Conservation (phyloP, 2,888 invertebrate genomes). For the Oligia fasciuncula region DNA sequence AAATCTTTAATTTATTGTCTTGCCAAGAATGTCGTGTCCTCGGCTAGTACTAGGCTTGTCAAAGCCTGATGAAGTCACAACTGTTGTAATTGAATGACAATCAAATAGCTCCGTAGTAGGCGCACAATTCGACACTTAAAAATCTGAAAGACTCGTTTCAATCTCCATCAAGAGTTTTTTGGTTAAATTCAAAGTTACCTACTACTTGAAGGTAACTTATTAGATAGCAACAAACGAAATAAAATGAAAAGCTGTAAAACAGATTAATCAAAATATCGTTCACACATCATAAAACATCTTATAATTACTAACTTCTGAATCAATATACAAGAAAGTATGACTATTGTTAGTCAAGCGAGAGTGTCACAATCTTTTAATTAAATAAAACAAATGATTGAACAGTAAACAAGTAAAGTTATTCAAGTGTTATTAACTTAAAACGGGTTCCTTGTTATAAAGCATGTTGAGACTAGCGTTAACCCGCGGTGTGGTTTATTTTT, state of each 20-base stretch:
- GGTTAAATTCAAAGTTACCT: background rate
- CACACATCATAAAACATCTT: no score
- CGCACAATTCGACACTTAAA: background rate
- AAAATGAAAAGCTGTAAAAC: background rate
- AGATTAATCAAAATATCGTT: background rate
- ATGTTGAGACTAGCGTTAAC: conserved; percentile 36
- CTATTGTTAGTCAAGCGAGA: conserved; percentile 48
- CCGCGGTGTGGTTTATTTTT: conserved; percentile 15
- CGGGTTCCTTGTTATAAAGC: conserved; percentile 46
- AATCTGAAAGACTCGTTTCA: background rate
- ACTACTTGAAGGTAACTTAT: background rate
- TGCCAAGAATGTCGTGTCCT: background rate
- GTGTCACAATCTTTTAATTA: conserved; percentile 73
- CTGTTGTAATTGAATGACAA: background rate
- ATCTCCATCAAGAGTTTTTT: background rate
- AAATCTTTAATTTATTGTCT: background rate
- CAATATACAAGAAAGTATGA: conserved; percentile 21
- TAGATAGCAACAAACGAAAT: background rate
- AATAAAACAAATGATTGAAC: conserved; percentile 75
- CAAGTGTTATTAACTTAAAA: conserved; percentile 55
- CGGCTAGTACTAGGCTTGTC: background rate
- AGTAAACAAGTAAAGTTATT: conserved; percentile 63
- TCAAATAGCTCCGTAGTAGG: background rate
- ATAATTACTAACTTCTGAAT: background rate
- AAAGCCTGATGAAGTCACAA: background rate